Percentiles rank a stretch among this genome's conserved stretches.
Evolutionary conservation across 2,113 vertebrate genomes (phyloP).

Genomic region (Electrona antarctica): DNA sequence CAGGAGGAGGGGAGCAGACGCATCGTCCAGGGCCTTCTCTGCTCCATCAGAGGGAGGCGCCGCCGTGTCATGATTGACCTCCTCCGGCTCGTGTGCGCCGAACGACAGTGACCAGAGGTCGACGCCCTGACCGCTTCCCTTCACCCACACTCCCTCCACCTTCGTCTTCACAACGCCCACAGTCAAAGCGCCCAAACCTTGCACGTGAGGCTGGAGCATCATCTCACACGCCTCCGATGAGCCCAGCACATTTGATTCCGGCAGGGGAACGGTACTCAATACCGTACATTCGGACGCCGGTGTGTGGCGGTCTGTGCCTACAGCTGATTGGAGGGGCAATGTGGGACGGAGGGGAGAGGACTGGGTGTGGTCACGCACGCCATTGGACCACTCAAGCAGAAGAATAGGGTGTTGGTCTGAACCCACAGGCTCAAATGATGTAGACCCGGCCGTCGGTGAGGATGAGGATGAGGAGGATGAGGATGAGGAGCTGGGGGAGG

Average conservation of each 20-base stretch:
- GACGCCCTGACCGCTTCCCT: slow-evolving; percentile 16
- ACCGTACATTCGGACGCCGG: background rate
- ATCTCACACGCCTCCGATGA: background rate
- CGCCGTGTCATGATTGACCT: background rate
- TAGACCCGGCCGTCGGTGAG: too few species aligned
- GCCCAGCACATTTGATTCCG: background rate
- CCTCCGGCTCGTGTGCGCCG: background rate
- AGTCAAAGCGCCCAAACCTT: background rate
- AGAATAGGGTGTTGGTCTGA: too few species aligned
- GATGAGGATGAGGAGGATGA: slow-evolving; percentile 9
- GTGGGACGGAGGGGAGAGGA: background rate
- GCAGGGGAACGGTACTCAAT: background rate
- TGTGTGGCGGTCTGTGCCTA: background rate
- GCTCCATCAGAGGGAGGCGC: background rate
- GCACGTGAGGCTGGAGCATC: background rate
- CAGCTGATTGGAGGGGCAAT: background rate
- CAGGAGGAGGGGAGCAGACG: background rate
- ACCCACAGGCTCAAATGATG: too few species aligned
- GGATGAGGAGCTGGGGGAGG: slow-evolving; percentile 9
- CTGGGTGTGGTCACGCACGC: background rate
- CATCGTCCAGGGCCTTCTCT: background rate
- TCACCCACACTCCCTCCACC: background rate
- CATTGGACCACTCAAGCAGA: background rate
- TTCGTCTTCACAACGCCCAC: background rate
- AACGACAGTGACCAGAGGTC: slow-evolving; percentile 64